Evolutionary conservation across 2,888 invertebrate genomes (phyloP), one percentile per base, ranked within the genome.

Genomic region (Helobdella robusta): DNA sequence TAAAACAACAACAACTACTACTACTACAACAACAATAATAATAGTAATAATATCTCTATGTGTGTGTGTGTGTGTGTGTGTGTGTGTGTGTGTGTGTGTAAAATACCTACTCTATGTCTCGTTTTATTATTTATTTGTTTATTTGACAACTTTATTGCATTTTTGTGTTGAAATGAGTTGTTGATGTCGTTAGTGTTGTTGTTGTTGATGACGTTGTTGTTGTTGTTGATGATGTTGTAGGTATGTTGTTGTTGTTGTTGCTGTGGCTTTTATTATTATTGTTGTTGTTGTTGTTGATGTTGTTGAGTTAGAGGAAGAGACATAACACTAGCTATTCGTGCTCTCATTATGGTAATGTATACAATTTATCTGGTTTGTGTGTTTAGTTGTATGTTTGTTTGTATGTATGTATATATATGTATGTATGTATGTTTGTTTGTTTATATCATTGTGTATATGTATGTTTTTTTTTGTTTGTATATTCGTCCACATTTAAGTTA

Each of bases 31-130:
- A 23, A n/a, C 20, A 50, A n/a, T 25, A 50, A 6, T 50, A 25
- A 8, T n/a, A 23, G 20, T 25, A 50, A 6, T 50, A 23, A 4
- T 5, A 5, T 50, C 20, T 50, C 20, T 4, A 5, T 50, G 50
- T 50, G 50, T 50, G 50, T 50, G 50, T 50, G 50, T 50, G 50
- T 50, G 50, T 50, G 50, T 50, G 50, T 50, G 50, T 50, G 50
- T 18, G 50, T 50, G 50, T 50, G 50, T 50, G 50, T 50, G 50
- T 50, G 50, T 50, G 50, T 50, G 50, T 50, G 50, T 50, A 25
- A 23, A 25, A 4, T n/a, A 23, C 20, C 25, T n/a, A 23, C 20
- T 50, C 20, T 50, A 25, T 50, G 50, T 50, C 20, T 50, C 20
- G 50, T 50, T n/a, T 50, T n/a, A 23, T n/a, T 50, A 25, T 50